Evolutionary conservation across 2,888 invertebrate genomes (phyloP), one percentile per base, ranked within the genome.

Genomic region (Drosophila atripex): DNA sequence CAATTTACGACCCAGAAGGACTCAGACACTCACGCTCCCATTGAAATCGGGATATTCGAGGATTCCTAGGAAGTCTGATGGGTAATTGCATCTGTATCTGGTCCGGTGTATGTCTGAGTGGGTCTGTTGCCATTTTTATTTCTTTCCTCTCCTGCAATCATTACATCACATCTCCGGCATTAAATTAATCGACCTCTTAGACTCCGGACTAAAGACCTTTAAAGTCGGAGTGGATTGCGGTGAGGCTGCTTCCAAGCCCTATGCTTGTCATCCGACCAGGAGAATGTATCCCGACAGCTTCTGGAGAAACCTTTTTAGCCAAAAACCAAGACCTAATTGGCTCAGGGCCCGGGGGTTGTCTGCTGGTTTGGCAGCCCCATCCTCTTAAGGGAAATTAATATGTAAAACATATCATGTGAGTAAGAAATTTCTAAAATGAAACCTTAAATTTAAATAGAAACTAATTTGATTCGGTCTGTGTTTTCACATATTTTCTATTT

Each of bases 1-100:
- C 85, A 88, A 86, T 87, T 87, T 87, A 89, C 89, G 85, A 73
- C 73, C 58, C 49, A 49, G 38, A 47, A 69, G 47, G 30, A 30
- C 23, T 41, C 41, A 18, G 39, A 16, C 39, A 41, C 16, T 18
- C 16, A 18, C 39, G 16, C n/a, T 12, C 38, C 1, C n/a, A 7
- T 12, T 16, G 39, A 9, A 11, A 41, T 16, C 18, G 39, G 39
- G 8, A 18, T 41, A 4, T 41, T 35, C 35, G 35, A 35, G 35
- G 35, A 35, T 16, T 41, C 18, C 39, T 3, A 8, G 16, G 39
- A 16, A 41, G 30, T 60, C 54, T 32, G 56, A 57, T 35, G 41
- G 64, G 64, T 64, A 64, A 64, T 64, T 64, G 64, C 64, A 68
- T 64, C 64, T 51, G 45, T 23, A 32, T 38, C 16, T 12, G 32